Conservation (phyloP, 2,113 vertebrate species). For the Ginglymostoma cirratum region DNA sequence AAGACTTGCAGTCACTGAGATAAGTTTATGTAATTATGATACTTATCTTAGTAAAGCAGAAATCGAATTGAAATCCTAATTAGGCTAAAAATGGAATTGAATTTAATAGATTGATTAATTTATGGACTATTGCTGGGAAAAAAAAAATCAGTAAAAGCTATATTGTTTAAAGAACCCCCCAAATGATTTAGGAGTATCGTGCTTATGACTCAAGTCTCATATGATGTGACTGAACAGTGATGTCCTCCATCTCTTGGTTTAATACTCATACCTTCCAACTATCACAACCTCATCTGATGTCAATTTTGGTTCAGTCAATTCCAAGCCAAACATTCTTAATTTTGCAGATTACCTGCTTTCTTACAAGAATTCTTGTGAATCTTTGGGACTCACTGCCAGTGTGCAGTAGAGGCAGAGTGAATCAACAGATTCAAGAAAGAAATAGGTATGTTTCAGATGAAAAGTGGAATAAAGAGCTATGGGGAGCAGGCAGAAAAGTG, state of each 20-base stretch:
- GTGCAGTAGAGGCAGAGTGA: too few relatives aligned
- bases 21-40: background rate
- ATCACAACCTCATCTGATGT: background rate
- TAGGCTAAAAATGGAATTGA: background rate
- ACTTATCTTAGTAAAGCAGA: background rate
- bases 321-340: background rate
- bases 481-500: too few relatives aligned
- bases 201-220: background rate
- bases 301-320: background rate
- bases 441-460: too few relatives aligned
- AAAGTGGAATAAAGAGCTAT: too few relatives aligned
- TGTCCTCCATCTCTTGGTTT: background rate
- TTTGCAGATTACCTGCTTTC: background rate
- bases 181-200: background rate
- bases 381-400: too few relatives aligned
- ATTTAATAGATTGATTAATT: background rate
- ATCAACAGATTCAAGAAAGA: too few relatives aligned
- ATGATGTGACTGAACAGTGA: background rate
- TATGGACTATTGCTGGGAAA: background rate
- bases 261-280: background rate
- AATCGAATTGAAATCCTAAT: background rate
- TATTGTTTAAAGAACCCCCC: background rate
- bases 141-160: background rate
- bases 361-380: background rate
- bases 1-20: background rate